Conservation (phyloP, 1,140 invertebrate genomes). For the Goniozus legneri region DNA sequence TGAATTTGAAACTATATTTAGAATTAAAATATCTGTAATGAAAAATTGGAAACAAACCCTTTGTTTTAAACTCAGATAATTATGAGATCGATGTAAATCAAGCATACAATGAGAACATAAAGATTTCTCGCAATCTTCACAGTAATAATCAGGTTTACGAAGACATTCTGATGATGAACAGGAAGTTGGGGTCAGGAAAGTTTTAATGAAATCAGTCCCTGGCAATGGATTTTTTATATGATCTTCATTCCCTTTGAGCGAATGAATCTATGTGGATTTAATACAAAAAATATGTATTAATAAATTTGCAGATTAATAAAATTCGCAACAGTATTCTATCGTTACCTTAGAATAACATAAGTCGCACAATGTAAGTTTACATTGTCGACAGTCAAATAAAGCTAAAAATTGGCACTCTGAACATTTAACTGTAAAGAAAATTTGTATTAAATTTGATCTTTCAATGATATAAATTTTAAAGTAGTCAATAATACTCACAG, state of each 20-base stretch:
- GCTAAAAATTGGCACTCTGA: constrained; percentile 32
- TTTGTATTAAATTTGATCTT: too few species aligned
- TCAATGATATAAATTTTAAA: constrained; percentile 12
- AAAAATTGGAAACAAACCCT: constrained; percentile 26
- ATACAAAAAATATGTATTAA: background rate
- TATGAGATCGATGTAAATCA: constrained; percentile 35
- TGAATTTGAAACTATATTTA: constrained; percentile 2
- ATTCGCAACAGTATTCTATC: too few species aligned
- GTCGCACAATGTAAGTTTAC: constrained; percentile 30
- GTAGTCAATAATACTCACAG: background rate
- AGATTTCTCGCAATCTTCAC: constrained; percentile 35
- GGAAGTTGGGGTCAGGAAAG: too few species aligned
- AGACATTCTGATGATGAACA: too few species aligned
- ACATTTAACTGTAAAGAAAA: constrained; percentile 31
- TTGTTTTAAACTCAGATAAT: constrained; percentile 3
- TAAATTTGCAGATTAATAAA: too few species aligned
- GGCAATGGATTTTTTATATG: constrained; percentile 20
- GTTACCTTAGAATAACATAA: constrained; percentile 41
- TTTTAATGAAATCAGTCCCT: too few species aligned
- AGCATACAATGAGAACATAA: constrained; percentile 45
- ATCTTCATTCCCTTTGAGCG: too few species aligned
- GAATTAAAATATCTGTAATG: constrained; percentile 5
- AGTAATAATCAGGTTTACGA: constrained; percentile 47
- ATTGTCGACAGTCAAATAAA: constrained; percentile 26
- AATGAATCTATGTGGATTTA: constrained; percentile 32